Percentiles rank a stretch among this genome's conserved stretches.
Evolutionary conservation across 1,140 invertebrate species (phyloP).

Genomic region (Pseudomyrmex concolor): DNA sequence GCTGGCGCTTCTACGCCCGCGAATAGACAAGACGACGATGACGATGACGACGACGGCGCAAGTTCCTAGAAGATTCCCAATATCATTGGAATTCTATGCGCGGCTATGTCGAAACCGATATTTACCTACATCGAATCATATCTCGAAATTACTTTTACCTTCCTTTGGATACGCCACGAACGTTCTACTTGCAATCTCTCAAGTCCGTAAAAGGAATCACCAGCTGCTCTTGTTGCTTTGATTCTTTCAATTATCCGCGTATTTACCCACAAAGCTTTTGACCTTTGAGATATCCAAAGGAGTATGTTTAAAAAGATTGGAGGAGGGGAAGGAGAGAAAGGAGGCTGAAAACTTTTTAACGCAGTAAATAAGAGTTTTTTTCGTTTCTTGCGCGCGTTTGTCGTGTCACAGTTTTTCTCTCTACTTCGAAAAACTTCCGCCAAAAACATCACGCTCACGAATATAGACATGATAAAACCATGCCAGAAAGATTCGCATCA

Average conservation of each 20-base stretch:
- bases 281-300: neutral
- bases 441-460: neutral
- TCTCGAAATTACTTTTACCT: conserved; percentile 44
- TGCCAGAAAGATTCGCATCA: neutral
- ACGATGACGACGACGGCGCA: conserved; percentile 26
- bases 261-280: neutral
- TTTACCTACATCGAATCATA: conserved; percentile 53
- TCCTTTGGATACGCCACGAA: conserved; percentile 20
- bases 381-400: neutral
- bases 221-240: no score
- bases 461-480: neutral
- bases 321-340: no score
- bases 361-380: neutral
- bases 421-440: neutral
- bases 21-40: conserved; percentile 46
- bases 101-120: conserved; percentile 6
- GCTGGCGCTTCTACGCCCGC: conserved; percentile 25
- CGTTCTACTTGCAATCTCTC: conserved; percentile 35
- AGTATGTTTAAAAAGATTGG: no score
- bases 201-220: neutral
- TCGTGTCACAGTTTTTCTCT: neutral
- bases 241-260: neutral
- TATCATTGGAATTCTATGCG: conserved; percentile 43
- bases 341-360: neutral
- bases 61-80: conserved; percentile 21